Conservation (phyloP, 1,140 invertebrate species). For the Hyles vespertilio region DNA sequence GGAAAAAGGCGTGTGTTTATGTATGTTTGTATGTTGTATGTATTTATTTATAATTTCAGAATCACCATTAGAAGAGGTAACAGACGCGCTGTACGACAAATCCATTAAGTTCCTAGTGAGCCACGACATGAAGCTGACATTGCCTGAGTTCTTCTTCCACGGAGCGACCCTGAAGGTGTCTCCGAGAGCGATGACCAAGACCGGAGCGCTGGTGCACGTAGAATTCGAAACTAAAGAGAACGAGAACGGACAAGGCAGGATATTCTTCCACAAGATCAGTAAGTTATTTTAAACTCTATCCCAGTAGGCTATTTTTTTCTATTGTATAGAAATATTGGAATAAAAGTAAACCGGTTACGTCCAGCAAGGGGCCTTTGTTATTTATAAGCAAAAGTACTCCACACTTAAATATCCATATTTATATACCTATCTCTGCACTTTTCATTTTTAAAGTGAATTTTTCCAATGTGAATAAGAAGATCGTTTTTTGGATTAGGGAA, state of each 20-base stretch:
- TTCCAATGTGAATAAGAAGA: too few species aligned
- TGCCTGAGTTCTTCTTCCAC: constrained; percentile 83
- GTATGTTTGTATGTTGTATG: neutral
- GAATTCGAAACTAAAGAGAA: constrained; percentile 78
- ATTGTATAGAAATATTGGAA: too few species aligned
- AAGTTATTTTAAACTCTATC: constrained; percentile 51
- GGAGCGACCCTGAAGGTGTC: constrained; percentile 83
- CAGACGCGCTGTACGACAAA: constrained; percentile 81
- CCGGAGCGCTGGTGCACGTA: constrained; percentile 82
- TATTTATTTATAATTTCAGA: constrained; percentile 41
- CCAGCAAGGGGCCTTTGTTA: too few species aligned
- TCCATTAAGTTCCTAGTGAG: constrained; percentile 84
- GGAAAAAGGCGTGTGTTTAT: too few species aligned
- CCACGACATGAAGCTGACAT: constrained; percentile 81
- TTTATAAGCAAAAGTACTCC: too few species aligned
- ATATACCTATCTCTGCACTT: too few species aligned
- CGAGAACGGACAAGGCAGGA: constrained; percentile 72
- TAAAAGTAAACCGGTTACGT: too few species aligned
- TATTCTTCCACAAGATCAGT: constrained; percentile 86
- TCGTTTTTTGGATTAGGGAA: too few species aligned
- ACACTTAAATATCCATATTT: too few species aligned
- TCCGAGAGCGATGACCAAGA: constrained; percentile 82
- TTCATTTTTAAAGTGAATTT: too few species aligned
- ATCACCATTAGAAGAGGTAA: constrained; percentile 83
- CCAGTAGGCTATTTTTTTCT: too few species aligned